Base-by-base conservation (phyloP, 2,888 invertebrate genomes). In the Lycaena phlaeas region DNA sequence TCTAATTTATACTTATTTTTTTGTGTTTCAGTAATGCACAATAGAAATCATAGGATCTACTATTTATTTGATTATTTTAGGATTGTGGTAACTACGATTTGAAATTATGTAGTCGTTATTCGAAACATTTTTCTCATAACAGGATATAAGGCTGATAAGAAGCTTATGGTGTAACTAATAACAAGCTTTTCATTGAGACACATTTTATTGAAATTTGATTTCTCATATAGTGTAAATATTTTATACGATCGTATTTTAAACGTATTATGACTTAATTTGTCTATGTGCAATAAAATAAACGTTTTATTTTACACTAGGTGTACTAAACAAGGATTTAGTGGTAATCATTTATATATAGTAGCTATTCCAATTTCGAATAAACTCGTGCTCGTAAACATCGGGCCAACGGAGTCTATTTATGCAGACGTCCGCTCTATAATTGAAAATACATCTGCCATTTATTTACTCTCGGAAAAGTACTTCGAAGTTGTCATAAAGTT, bases 391-490 rank as follows among this genome's bases (percentile, higher is more conserved):
- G 44, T 29, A 38, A 38, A 38, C 12, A 27, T 38, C 1, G 25
- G 11, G n/a, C 22, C 14, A 22, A 36, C 36, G 9, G 25, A 36
- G 15, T 25, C 7, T 30, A 25, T 22, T 29, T 39, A 39, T 3
- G 29, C 27, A 29, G 36, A 38, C 43, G 39, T 71, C 68, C 68
- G 56, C 49, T 52, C 48, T 41, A 47, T 71, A 66, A 71, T 69
- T 64, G 57, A 61, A 58, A 56, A 51, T 42, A 55, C 60, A 63
- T 70, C 67, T 67, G 68, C 48, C 59, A 51, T 42, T 48, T 51
- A 31, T 31, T 55, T 54, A 50, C 53, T 57, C 56, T 53, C 45
- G 42, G 54, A 51, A 56, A 52, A 47, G 45, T 46, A 44, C 46
- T 49, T 49, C 38, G 40, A 40, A 29, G n/a, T 30, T 39, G 39